phyloP scores from a whole-genome alignment of 1,140 invertebrate species.

The Ericerus pela region DNA sequence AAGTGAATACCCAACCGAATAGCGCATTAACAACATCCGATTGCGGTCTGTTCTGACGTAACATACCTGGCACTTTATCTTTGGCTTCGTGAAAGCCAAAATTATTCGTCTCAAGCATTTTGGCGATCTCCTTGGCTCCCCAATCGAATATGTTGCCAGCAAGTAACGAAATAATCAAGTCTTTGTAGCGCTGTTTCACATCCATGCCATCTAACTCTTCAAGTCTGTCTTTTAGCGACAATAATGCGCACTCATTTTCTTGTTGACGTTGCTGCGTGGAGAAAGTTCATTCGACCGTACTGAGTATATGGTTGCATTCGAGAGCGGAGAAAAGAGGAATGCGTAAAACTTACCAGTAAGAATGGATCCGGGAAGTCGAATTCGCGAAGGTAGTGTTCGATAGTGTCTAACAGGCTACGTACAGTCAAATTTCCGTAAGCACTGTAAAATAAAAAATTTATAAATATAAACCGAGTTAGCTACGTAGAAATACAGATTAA shows the following conservation, averaged over 20 bases:
- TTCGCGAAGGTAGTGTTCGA: slow-evolving; percentile 77
- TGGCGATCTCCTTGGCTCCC: slow-evolving; percentile 77
- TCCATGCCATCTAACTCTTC: slow-evolving; percentile 37
- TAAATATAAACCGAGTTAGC: background rate
- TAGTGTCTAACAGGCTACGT: slow-evolving; percentile 73
- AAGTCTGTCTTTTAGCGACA: slow-evolving; percentile 36
- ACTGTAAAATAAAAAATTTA: slow-evolving; percentile 36
- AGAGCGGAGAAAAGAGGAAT: too few relatives aligned
- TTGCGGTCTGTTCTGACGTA: background rate
- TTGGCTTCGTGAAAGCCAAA: slow-evolving; percentile 72
- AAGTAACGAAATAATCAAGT: slow-evolving; percentile 43
- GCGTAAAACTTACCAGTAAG: slow-evolving; percentile 37
- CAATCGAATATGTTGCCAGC: slow-evolving; percentile 93
- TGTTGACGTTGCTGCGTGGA: slow-evolving; percentile 51
- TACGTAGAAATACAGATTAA: background rate
- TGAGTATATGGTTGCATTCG: too few relatives aligned
- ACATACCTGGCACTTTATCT: slow-evolving; percentile 46
- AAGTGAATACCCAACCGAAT: background rate
- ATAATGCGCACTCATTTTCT: slow-evolving; percentile 50
- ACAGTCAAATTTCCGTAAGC: slow-evolving; percentile 76
- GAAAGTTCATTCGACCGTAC: too few relatives aligned
- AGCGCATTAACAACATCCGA: background rate
- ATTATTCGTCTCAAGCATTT: slow-evolving; percentile 56
- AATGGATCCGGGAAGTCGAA: slow-evolving; percentile 89
- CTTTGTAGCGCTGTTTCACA: slow-evolving; percentile 37